Conservation (phyloP, 2,113 vertebrate species). For the Scytalopus superciliaris region DNA sequence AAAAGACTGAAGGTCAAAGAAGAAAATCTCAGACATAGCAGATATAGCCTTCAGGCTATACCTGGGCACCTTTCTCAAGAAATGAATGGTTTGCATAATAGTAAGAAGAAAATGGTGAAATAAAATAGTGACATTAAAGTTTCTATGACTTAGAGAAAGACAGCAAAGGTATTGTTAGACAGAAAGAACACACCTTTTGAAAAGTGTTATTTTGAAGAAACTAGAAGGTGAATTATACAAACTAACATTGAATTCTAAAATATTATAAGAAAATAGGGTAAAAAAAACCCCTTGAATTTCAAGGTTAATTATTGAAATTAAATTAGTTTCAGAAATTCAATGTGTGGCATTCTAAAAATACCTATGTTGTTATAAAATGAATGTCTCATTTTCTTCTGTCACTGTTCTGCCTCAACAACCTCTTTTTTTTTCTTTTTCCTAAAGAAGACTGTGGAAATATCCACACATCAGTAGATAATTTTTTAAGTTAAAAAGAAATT, state of each 20-base stretch:
- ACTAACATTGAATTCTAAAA: neutral
- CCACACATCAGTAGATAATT: neutral
- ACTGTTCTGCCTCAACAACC: accelerated
- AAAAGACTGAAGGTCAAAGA: neutral
- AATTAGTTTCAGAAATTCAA: neutral
- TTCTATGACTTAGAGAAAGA: neutral
- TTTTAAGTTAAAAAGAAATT: neutral
- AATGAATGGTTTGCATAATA: neutral
- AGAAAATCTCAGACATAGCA: neutral
- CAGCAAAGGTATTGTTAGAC: neutral
- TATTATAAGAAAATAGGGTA: neutral
- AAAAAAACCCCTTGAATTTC: neutral
- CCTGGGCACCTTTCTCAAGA: neutral
- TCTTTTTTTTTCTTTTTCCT: too few relatives aligned
- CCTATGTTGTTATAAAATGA: neutral
- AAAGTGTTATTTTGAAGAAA: neutral
- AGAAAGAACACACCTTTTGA: neutral
- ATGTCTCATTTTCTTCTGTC: neutral
- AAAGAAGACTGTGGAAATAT: neutral
- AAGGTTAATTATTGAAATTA: neutral
- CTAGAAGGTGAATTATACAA: neutral
- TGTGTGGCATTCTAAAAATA: neutral
- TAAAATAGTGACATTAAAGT: neutral
- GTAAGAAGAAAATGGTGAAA: neutral
- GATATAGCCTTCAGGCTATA: neutral